Evolutionary conservation across 2,888 invertebrate species (phyloP).

Genomic region (Andrena hattorfiana): DNA sequence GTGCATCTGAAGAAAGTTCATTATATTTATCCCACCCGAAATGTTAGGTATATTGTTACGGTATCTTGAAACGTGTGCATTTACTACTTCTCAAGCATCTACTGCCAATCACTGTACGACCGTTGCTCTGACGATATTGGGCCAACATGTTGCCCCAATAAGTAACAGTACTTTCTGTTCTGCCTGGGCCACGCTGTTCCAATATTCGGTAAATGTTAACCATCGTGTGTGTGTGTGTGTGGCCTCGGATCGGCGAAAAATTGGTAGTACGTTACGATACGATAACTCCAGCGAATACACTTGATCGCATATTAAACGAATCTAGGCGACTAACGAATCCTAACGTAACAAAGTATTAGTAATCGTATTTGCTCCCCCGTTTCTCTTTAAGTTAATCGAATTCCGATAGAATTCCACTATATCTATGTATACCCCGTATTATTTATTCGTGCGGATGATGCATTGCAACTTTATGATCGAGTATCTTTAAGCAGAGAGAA

Average conservation of each 20-base stretch:
- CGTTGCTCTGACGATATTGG: constrained; percentile 37
- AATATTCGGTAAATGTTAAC: constrained; percentile 55
- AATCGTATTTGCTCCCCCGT: constrained; percentile 30
- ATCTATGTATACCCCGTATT: constrained; percentile 30
- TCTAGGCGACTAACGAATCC: constrained; percentile 34
- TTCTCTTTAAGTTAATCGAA: constrained; percentile 33
- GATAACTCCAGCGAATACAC: constrained; percentile 27
- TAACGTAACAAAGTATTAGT: constrained; percentile 51
- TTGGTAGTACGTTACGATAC: constrained; percentile 12
- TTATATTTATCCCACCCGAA: neutral
- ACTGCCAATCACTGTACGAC: constrained; percentile 33
- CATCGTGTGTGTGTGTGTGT: constrained; percentile 29
- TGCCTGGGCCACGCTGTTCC: constrained; percentile 58
- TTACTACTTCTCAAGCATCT: constrained; percentile 42
- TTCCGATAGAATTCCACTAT: constrained; percentile 33
- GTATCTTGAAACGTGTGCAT: constrained; percentile 32
- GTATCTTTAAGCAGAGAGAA: neutral
- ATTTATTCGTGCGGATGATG: constrained; percentile 35
- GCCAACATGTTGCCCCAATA: constrained; percentile 18
- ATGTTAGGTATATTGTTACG: constrained; percentile 6
- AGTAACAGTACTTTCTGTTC: constrained; percentile 52
- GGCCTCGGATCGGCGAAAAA: constrained; percentile 33
- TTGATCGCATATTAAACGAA: constrained; percentile 20
- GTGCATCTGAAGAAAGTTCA: neutral
- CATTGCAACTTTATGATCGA: constrained; percentile 21